These are phyloP conservation scores for Pseudocheirus occidentalis DNA, from an alignment of 2,797 vertebrate species.

Conservation along the genomic window DNA sequence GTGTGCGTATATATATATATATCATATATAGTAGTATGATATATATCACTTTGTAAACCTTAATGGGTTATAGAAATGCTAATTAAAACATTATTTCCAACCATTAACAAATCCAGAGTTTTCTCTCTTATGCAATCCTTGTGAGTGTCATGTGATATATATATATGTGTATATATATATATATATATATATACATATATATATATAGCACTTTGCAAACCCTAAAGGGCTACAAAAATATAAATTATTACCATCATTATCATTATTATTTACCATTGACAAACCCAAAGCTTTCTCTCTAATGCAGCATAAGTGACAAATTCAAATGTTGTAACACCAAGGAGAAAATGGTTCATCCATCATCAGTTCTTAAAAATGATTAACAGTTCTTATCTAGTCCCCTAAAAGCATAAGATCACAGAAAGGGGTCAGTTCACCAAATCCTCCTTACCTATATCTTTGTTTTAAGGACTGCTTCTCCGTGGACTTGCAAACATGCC, in stretches of 20 bases:
- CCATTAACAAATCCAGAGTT: neutral
- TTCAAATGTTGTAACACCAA: neutral
- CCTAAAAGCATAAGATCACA: neutral
- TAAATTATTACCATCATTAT: neutral
- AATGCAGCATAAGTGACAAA: neutral
- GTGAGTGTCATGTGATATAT: neutral
- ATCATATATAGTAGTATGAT: too few relatives aligned
- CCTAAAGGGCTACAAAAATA: neutral
- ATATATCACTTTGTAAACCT: neutral
- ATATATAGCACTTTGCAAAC: neutral
- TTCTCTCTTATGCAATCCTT: neutral
- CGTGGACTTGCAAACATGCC: slow-evolving; percentile 92
- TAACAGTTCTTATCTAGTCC: neutral
- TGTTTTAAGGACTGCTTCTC: slow-evolving; percentile 94
- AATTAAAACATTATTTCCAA: neutral
- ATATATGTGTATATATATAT: too few relatives aligned
- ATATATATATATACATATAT: too few relatives aligned
- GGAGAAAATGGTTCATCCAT: neutral
- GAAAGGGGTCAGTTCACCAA: accelerated
- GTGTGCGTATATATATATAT: too few relatives aligned
- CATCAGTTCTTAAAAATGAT: neutral
- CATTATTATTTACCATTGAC: neutral
- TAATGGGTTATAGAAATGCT: neutral
- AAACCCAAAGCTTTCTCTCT: neutral
- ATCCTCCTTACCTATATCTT: slow-evolving; percentile 91